Base-by-base conservation (phyloP, 2,113 vertebrate species). In the Setophaga petechia region DNA sequence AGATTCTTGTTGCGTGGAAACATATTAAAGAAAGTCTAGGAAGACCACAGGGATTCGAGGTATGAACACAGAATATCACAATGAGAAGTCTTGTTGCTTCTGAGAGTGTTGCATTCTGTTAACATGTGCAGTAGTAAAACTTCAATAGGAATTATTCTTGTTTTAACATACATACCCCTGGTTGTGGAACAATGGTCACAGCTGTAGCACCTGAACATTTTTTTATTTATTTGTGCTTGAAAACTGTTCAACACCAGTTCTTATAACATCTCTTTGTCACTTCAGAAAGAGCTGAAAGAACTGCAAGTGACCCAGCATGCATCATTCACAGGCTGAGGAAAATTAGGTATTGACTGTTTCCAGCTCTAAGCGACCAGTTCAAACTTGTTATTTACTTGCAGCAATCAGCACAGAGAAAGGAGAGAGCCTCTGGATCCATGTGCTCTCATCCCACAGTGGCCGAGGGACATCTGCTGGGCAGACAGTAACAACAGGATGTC, bases 11-110 rank as follows among this genome's bases (percentile, higher is more conserved):
- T 92, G 98, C 96, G 3, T 99, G 99, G 99, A 99, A 98, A 96
- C 97, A 98, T 25, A 98, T 98, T 59, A 98, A 97, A 94, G 99
- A 99, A 63, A 99, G 98, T 39, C 98, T 99, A 43, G 99, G 99
- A 98, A 98, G 98, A 97, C 99, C 99, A 10, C 98, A 98, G 97
- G 99, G 98, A 98, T 99, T 99, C 96, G 99, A 99, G 99, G 99
- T 99, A 98, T 94, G 97, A 91, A 89, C 68, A 78, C 28, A 76
- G 80, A 97, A 92, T 94, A 95, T 44, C 22, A 55, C 84, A 93
- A 96, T 82, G 94, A 94, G 87, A 94, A 90, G 41, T 91, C 62
- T 88, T 84, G 61, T 89, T 96, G 49, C 77, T 89, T 95, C 90
- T 95, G 52, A 15, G n/a, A 63, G 71, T 23, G 2, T 46, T 82